Evolutionary conservation across 35 echinoderm and acorn worm genomes (phyloP).

Genomic region (Chiridota heheva): DNA sequence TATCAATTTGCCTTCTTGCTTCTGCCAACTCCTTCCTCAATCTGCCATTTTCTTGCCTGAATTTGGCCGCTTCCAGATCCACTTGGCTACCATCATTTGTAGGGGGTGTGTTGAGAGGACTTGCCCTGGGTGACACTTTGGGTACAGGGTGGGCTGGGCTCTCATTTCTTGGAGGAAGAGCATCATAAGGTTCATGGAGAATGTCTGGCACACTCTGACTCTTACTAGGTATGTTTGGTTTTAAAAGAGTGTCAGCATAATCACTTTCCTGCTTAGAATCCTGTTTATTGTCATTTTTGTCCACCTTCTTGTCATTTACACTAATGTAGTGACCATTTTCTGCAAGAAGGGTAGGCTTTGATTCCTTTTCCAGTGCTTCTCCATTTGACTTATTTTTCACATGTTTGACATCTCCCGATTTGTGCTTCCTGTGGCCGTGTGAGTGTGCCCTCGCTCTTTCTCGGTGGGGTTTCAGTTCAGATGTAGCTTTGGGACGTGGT

Average conservation of each 20-base stretch:
- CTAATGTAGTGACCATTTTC: conserved; percentile 25
- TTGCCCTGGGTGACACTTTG: neutral
- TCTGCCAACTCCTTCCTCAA: conserved; percentile 64
- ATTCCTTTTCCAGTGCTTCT: neutral
- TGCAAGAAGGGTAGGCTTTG: conserved; percentile 10
- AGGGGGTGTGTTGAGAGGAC: conserved; percentile 23
- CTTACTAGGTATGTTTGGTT: too few species aligned
- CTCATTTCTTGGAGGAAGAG: conserved; percentile 15
- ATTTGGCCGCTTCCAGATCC: conserved; percentile 45
- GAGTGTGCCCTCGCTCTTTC: conserved; percentile 86
- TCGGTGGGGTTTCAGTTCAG: conserved; percentile 66
- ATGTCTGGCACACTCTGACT: conserved; percentile 54
- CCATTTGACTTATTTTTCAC: conserved; percentile 41
- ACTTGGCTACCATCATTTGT: conserved; percentile 12
- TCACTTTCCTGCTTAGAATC: neutral
- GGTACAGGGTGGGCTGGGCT: conserved; percentile 4
- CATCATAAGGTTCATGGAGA: conserved; percentile 22
- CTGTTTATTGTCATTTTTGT: neutral
- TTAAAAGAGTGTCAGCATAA: neutral
- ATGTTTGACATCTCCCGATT: conserved; percentile 44
- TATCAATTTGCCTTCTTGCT: conserved; percentile 62
- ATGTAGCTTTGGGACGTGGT: conserved; percentile 50
- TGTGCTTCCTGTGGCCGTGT: conserved; percentile 84
- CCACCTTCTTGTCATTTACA: neutral
- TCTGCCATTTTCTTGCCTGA: conserved; percentile 60